These are phyloP conservation scores for Dicerorhinus sumatrensis DNA, from an alignment of 2,113 vertebrate species.

Conservation along the genomic window DNA sequence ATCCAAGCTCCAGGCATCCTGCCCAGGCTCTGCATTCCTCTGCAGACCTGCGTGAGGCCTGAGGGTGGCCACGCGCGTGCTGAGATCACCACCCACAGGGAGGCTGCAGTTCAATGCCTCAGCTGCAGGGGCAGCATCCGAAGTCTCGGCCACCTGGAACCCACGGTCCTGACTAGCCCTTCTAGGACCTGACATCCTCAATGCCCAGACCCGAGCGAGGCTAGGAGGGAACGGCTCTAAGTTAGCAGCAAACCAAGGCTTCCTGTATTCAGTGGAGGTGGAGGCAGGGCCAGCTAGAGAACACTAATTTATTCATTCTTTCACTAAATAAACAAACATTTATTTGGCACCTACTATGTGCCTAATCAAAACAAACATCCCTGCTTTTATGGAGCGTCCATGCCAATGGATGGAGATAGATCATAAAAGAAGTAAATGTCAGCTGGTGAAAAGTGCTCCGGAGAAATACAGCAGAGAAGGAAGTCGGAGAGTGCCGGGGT, in stretches of 20 bases:
- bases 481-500: not conserved
- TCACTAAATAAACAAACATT: not conserved
- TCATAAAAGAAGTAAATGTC: not conserved
- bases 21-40: not conserved
- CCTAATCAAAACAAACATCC: not conserved
- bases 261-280: not conserved
- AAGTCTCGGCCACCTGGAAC: not conserved
- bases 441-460: not conserved
- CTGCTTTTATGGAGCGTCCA: not conserved
- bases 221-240: fast-evolving
- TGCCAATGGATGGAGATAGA: not conserved
- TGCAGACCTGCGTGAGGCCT: not conserved
- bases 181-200: not conserved
- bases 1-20: not conserved
- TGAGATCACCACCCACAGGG: not conserved
- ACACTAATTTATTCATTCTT: not conserved
- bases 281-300: not conserved
- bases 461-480: not conserved
- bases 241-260: not conserved
- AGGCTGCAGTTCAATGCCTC: not conserved
- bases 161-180: fast-evolving
- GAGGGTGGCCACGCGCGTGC: fast-evolving
- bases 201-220: fast-evolving
- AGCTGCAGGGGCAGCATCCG: not conserved
- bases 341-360: not conserved